These are phyloP conservation scores for Serrognathus titanus DNA, from an alignment of 2,888 invertebrate genomes.

Conservation along the genomic window DNA sequence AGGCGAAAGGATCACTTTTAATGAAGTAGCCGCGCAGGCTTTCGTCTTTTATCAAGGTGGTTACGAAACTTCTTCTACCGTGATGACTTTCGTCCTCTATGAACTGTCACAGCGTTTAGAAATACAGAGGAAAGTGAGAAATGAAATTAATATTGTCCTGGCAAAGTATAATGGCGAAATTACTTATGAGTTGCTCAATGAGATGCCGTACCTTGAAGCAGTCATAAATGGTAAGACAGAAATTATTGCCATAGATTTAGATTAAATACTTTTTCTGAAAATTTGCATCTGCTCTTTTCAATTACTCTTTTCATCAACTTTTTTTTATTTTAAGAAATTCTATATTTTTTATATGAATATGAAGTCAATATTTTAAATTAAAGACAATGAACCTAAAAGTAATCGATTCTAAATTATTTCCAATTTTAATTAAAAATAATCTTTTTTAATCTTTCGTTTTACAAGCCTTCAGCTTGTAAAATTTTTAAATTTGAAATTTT, in stretches of 20 bases:
- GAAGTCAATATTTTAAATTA: no score
- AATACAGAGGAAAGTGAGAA: constrained; percentile 44
- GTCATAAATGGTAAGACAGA: constrained; percentile 32
- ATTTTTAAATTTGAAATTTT: no score
- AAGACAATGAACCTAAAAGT: no score
- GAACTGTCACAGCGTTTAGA: constrained; percentile 43
- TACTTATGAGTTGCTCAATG: constrained; percentile 45
- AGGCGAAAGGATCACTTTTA: neutral
- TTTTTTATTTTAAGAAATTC: no score
- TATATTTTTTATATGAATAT: no score
- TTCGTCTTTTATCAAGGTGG: constrained; percentile 49
- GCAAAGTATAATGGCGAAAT: constrained; percentile 36
- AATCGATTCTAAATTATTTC: no score
- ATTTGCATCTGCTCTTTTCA: no score
- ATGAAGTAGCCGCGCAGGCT: constrained; percentile 35
- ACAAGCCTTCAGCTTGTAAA: no score
- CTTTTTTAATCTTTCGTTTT: no score
- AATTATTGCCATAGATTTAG: neutral
- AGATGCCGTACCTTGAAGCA: constrained; percentile 49
- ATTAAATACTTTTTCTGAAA: neutral
- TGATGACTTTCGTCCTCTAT: constrained; percentile 41
- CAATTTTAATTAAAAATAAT: no score
- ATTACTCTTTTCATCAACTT: no score
- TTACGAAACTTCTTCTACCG: constrained; percentile 47
- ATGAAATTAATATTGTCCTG: constrained; percentile 40